Base-by-base conservation (phyloP, 2,888 invertebrate species). In the Eulithis prunata region DNA sequence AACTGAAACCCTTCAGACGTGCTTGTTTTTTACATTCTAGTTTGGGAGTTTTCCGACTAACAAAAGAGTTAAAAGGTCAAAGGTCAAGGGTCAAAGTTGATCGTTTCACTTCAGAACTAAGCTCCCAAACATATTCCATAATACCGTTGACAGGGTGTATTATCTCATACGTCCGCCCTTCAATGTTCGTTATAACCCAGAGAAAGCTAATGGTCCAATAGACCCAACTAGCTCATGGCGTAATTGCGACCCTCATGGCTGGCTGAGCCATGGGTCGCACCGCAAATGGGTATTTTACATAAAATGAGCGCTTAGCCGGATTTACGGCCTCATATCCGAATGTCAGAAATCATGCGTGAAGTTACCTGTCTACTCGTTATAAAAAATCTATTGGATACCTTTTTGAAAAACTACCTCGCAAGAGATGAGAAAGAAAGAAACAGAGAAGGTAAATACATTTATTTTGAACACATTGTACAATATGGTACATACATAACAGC, bases 281-380 rank as follows among this genome's bases (percentile, higher is more conserved):
- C 66, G 59, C 66, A 76, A 71, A 75, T 67, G 67, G 71, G 66
- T 74, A 78, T 75, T 75, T 79, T 69, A 76, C 68, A 64, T 66
- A 58, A 68, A 72, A 72, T 67, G 64, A 68, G 47, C 69, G 64
- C 67, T 67, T 70, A 69, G 68, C 41, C 56, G 66, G 68, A 76
- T 77, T 79, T 77, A 77, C 68, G 62, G 66, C 64, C 70, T 73
- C 69, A 82, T 82, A 78, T 82, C 81, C 81, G 74, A 71, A 73
- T 66, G 66, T 53, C 74, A 71, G 74, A 76, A 78, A 77, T 77
- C 78, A 79, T 58, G 64, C 61, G 52, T 57, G 45, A 64, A 57
- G 46, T 51, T 57, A 64, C 21, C 49, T 64, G 21, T 63, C 4
- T 54, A 53, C 32, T 53, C 52, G 51, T 59, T 21, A 47, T 47